These are phyloP conservation scores for Diplazon laetatorius DNA, from an alignment of 2,888 invertebrate species.

Conservation along the genomic window DNA sequence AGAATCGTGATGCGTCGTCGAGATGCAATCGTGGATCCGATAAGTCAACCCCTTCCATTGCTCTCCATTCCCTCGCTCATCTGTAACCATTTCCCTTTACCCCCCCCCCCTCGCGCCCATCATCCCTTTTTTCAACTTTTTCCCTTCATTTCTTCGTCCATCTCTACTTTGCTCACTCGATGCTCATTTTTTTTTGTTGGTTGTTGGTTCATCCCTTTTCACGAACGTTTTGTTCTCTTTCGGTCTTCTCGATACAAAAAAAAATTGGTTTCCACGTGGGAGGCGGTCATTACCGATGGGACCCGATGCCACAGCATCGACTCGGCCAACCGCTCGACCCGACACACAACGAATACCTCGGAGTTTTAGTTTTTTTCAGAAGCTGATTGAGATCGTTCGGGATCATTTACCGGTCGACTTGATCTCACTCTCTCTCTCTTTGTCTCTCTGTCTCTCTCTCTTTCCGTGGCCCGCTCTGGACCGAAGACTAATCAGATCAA, in stretches of 20 bases:
- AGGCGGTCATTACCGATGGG: slow-evolving; percentile 76
- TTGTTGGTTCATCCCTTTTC: slow-evolving; percentile 9
- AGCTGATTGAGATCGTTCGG: slow-evolving; percentile 81
- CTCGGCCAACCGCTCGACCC: slow-evolving; percentile 29
- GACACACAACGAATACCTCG: slow-evolving; percentile 45
- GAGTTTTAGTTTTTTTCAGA: slow-evolving; percentile 79
- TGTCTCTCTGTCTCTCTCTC: too few species aligned
- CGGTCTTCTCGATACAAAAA: slow-evolving; percentile 63
- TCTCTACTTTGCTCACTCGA: slow-evolving; percentile 14
- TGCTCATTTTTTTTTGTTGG: slow-evolving; percentile 42
- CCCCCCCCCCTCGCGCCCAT: too few species aligned
- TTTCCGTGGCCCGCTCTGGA: slow-evolving; percentile 26
- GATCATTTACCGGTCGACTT: slow-evolving; percentile 79
- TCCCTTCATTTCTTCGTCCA: slow-evolving; percentile 24
- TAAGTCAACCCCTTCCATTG: slow-evolving; percentile 66
- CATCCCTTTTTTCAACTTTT: slow-evolving; percentile 18
- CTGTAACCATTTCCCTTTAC: slow-evolving; percentile 23
- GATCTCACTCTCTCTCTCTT: slow-evolving; percentile 70
- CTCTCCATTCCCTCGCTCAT: slow-evolving; percentile 65
- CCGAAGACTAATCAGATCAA: slow-evolving; percentile 80
- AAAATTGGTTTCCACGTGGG: slow-evolving; percentile 78
- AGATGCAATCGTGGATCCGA: slow-evolving; percentile 72
- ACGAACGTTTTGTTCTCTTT: slow-evolving; percentile 54
- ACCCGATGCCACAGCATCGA: slow-evolving; percentile 38
- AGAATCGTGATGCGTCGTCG: slow-evolving; percentile 71